Evolutionary conservation across 2,888 invertebrate species (phyloP).

Genomic region (Tolmerus cingulatus): DNA sequence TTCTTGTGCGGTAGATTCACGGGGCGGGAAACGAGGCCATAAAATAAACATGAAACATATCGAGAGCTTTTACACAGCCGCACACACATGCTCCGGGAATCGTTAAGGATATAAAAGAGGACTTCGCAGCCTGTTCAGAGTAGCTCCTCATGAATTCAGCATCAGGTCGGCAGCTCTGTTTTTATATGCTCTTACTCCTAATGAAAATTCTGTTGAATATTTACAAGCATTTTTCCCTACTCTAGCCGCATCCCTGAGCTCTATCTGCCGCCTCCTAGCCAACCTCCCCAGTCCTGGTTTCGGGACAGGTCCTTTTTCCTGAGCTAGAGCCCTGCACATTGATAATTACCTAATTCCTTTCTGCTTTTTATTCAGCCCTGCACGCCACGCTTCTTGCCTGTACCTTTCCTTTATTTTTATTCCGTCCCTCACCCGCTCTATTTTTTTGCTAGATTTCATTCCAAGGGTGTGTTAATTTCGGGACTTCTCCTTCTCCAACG

Average conservation of each 20-base stretch:
- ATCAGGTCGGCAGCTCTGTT: constrained; percentile 26
- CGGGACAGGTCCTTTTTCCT: background rate
- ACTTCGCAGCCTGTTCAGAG: background rate
- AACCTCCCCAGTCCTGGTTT: background rate
- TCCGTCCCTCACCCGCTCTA: background rate
- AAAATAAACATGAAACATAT: constrained; percentile 45
- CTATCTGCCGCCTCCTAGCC: too few relatives aligned
- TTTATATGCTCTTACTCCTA: constrained; percentile 42
- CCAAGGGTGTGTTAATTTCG: background rate
- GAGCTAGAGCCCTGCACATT: background rate
- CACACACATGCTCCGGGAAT: background rate
- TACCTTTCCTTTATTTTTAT: background rate
- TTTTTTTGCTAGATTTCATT: constrained; percentile 6
- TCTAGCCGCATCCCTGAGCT: background rate
- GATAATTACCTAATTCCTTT: constrained; percentile 31
- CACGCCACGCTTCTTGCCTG: background rate
- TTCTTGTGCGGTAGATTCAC: background rate
- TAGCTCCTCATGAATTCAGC: constrained; percentile 27
- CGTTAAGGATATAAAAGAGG: background rate
- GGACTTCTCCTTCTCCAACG: background rate
- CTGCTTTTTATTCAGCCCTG: background rate
- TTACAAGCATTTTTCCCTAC: constrained; percentile 39
- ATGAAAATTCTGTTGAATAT: constrained; percentile 46
- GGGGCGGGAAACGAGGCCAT: constrained; percentile 26
- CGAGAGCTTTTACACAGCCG: constrained; percentile 18